Percentiles rank a stretch among this genome's conserved stretches.
Conservation (phyloP, 2,113 vertebrate species). For the Sinocyclocheilus maitianheensis region DNA sequence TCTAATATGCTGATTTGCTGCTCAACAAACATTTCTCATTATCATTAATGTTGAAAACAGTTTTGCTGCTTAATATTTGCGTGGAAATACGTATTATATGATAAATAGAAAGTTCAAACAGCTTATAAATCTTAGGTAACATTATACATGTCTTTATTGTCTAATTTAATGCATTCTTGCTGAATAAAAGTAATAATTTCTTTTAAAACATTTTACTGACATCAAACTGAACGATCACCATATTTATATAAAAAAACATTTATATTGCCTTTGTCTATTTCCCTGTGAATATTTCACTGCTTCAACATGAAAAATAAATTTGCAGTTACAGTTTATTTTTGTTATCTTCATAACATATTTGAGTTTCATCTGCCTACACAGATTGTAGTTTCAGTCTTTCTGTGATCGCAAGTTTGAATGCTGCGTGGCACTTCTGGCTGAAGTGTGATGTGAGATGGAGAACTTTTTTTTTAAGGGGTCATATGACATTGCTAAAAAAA, state of each 20-base stretch:
- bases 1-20: background rate
- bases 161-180: no score
- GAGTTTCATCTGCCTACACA: background rate
- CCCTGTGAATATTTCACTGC: background rate
- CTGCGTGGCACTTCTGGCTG: background rate
- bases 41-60: background rate
- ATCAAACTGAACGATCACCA: background rate
- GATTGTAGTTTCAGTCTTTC: background rate
- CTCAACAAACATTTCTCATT: background rate
- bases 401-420: background rate
- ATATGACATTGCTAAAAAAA: no score
- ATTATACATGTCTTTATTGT: background rate
- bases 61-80: background rate
- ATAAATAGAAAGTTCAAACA: background rate
- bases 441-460: background rate
- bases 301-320: slow-evolving; percentile 45
- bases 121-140: background rate
- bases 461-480: no score
- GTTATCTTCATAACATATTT: no score
- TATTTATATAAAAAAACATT: background rate
- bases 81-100: background rate
- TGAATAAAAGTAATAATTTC: no score
- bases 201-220: background rate
- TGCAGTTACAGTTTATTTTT: background rate
- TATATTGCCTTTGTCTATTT: background rate